Evolutionary conservation across 2,888 invertebrate species (phyloP).

Genomic region (Acrobasis repandana): DNA sequence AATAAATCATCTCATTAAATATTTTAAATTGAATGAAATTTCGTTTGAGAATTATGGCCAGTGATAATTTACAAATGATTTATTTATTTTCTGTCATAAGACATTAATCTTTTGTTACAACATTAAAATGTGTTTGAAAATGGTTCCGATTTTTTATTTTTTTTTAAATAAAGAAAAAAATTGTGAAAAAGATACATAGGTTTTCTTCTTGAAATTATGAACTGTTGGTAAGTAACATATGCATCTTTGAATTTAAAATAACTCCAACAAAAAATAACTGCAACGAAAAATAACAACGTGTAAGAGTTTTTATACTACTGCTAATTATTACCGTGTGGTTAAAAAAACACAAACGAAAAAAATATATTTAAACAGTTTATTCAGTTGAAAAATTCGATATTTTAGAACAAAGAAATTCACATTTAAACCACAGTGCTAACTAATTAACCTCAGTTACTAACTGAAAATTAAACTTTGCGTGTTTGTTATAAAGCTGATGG

Average conservation of each 20-base stretch:
- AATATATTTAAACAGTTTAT: conserved; percentile 40
- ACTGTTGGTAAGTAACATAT: no score
- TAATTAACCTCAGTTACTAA: conserved; percentile 58
- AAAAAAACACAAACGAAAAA: background rate
- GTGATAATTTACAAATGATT: conserved; percentile 7
- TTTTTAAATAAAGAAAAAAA: no score
- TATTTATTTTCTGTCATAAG: conserved; percentile 3
- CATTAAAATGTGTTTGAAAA: no score
- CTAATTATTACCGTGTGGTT: no score
- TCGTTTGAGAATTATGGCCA: background rate
- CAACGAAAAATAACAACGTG: no score
- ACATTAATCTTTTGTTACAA: no score
- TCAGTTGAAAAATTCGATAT: conserved; percentile 47
- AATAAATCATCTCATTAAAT: conserved; percentile 15
- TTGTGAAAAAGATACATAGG: no score
- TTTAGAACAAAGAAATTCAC: conserved; percentile 56
- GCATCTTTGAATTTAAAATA: no score
- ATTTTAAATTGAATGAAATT: conserved; percentile 10
- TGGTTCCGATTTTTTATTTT: no score
- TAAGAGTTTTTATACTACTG: no score
- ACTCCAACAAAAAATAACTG: no score
- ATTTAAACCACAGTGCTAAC: conserved; percentile 56
- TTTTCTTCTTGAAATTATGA: no score
- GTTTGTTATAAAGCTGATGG: conserved; percentile 39
- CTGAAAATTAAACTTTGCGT: conserved; percentile 50